Conservation (phyloP, 1,140 invertebrate genomes). For the Drosophila simulans region DNA sequence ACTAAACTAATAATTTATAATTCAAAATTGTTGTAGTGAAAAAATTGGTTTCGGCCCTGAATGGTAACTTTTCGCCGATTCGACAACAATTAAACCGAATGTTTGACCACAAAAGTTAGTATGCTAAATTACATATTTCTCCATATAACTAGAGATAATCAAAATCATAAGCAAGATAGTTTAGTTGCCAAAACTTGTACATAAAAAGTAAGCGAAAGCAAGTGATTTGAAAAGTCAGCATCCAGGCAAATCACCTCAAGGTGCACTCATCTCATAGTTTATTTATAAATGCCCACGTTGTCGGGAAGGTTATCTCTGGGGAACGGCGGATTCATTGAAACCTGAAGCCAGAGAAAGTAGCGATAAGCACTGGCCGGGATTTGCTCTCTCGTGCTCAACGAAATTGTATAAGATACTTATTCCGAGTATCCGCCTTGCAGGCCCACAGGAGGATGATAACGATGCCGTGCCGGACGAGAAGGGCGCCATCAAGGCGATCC, state of each 20-base stretch:
- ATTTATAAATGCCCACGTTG: slow-evolving; percentile 55
- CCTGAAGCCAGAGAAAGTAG: slow-evolving; percentile 12
- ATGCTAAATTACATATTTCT: background rate
- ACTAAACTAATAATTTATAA: background rate
- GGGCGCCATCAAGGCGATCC: slow-evolving; percentile 88
- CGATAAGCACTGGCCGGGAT: slow-evolving; percentile 22
- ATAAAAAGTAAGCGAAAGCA: background rate
- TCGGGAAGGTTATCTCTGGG: slow-evolving; percentile 52
- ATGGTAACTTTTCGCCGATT: slow-evolving; percentile 1
- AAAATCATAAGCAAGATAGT: no score
- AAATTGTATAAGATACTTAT: slow-evolving; percentile 6
- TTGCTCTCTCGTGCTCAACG: slow-evolving; percentile 6
- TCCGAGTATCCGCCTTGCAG: slow-evolving; percentile 43
- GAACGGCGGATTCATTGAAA: slow-evolving; percentile 32
- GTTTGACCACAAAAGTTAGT: slow-evolving; percentile 11
- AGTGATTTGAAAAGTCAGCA: background rate
- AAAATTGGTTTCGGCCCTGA: slow-evolving; percentile 12
- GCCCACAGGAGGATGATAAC: slow-evolving; percentile 70
- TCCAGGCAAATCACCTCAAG: slow-evolving; percentile 12
- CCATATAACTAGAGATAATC: no score
- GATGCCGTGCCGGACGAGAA: slow-evolving; percentile 55
- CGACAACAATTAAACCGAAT: slow-evolving; percentile 2
- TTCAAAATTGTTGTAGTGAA: slow-evolving; percentile 11
- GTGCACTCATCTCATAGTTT: slow-evolving; percentile 46
- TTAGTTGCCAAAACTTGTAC: no score